Percentiles rank a stretch among this genome's conserved stretches.
phyloP scores from a whole-genome alignment of 37 sponge, comb jelly and placozoan genomes.

The Aplysina aerophoba region DNA sequence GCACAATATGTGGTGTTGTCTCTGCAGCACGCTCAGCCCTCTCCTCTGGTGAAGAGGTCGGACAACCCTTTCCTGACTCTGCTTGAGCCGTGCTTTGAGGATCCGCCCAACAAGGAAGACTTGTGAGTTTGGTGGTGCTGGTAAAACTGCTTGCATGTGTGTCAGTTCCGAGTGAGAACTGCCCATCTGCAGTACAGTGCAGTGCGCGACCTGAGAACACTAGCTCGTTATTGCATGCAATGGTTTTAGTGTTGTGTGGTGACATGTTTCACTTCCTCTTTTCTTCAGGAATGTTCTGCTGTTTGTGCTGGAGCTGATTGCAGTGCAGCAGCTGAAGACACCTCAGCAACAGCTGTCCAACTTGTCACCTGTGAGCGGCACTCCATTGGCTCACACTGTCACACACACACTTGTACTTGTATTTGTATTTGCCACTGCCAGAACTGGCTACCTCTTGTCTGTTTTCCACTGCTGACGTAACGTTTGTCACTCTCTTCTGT shows the following conservation, averaged over 20 bases:
- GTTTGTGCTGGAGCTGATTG: constrained; percentile 11
- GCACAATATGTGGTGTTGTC: too few relatives aligned
- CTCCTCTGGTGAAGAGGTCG: background rate
- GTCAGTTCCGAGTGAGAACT: too few relatives aligned
- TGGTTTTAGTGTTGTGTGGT: too few relatives aligned
- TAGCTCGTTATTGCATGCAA: too few relatives aligned
- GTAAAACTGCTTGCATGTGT: background rate
- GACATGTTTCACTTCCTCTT: background rate
- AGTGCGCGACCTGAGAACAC: too few relatives aligned
- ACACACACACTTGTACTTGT: background rate
- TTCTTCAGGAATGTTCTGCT: constrained; percentile 23
- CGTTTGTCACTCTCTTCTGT: background rate
- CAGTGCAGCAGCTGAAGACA: constrained; percentile 19
- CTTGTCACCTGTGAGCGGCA: constrained; percentile 29
- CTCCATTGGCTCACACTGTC: background rate
- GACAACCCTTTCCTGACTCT: background rate
- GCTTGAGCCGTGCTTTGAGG: constrained; percentile 32
- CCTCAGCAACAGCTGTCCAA: constrained; percentile 26
- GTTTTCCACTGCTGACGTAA: too few relatives aligned
- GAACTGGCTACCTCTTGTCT: too few relatives aligned
- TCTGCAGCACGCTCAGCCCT: constrained; percentile 17
- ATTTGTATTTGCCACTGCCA: background rate
- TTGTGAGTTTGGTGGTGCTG: background rate
- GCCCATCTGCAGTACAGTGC: too few relatives aligned
- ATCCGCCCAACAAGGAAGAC: background rate